Evolutionary conservation across 2,113 vertebrate genomes (phyloP).

Genomic region (Notarius quadriscutis): DNA sequence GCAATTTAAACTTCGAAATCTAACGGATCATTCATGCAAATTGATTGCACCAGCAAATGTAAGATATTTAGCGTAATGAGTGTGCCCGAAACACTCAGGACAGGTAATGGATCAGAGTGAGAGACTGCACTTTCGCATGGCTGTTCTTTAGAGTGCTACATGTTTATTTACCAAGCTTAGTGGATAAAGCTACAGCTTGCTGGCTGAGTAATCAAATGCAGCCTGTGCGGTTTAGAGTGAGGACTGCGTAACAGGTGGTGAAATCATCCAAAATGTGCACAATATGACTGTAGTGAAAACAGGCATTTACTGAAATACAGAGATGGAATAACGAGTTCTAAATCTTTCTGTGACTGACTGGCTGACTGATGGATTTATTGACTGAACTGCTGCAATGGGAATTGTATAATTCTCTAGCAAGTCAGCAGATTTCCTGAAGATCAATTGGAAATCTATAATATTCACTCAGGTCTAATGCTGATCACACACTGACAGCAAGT

Average conservation of each 20-base stretch:
- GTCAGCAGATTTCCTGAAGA: neutral
- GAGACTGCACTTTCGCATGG: slow-evolving; percentile 18
- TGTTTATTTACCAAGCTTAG: slow-evolving; percentile 29
- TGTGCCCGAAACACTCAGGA: slow-evolving; percentile 40
- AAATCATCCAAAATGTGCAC: neutral
- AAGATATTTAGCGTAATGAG: slow-evolving; percentile 53
- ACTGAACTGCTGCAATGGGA: slow-evolving; percentile 11
- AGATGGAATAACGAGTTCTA: slow-evolving; percentile 17
- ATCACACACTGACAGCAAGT: neutral
- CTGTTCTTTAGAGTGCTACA: slow-evolving; percentile 32
- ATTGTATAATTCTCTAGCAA: neutral
- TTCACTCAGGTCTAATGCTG: neutral
- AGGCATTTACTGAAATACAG: neutral
- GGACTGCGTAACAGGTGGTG: neutral
- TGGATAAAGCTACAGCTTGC: neutral
- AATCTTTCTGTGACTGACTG: slow-evolving; percentile 9
- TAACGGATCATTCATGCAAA: slow-evolving; percentile 55
- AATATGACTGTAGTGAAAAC: neutral
- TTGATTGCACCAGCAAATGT: slow-evolving; percentile 47
- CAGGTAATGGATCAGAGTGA: slow-evolving; percentile 48
- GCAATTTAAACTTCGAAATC: slow-evolving; percentile 55
- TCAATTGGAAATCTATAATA: neutral
- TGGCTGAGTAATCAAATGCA: slow-evolving; percentile 5
- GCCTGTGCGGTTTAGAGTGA: neutral
- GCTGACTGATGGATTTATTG: slow-evolving; percentile 1